These are phyloP conservation scores for Nysson spinosus DNA, from an alignment of 2,888 invertebrate species.

Conservation along the genomic window DNA sequence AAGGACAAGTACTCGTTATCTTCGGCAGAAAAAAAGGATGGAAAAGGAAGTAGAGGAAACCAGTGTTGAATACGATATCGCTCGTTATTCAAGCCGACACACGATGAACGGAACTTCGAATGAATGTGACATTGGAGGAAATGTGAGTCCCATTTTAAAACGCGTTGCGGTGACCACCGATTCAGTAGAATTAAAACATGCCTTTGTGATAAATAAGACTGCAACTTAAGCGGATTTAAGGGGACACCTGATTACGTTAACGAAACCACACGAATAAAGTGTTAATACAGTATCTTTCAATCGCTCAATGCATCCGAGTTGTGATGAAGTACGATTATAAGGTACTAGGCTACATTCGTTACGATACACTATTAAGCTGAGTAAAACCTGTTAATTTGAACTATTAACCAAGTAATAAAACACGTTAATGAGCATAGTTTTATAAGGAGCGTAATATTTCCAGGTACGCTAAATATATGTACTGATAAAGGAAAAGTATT, in stretches of 20 bases:
- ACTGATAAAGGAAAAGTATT: no score
- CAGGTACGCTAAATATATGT: no score
- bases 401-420: no score
- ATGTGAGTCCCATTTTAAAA: slow-evolving; percentile 9
- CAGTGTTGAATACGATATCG: slow-evolving; percentile 1
- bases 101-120: slow-evolving; percentile 5
- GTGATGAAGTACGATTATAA: no score
- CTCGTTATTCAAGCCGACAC: background rate
- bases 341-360: no score
- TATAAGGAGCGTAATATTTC: no score
- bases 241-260: background rate
- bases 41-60: slow-evolving; percentile 11
- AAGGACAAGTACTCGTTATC: background rate
- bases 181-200: slow-evolving; percentile 4
- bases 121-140: slow-evolving; percentile 10
- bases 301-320: background rate
- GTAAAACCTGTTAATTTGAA: no score
- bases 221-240: slow-evolving; percentile 2
- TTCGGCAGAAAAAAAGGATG: background rate
- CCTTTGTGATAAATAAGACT: slow-evolving; percentile 1
- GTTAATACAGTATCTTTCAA: background rate
- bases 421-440: no score
- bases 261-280: background rate
- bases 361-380: no score
- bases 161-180: slow-evolving; percentile 4